These are phyloP conservation scores for Aplysina aerophoba DNA, from an alignment of 37 sponge, comb jelly and placozoan genomes.

Conservation along the genomic window DNA sequence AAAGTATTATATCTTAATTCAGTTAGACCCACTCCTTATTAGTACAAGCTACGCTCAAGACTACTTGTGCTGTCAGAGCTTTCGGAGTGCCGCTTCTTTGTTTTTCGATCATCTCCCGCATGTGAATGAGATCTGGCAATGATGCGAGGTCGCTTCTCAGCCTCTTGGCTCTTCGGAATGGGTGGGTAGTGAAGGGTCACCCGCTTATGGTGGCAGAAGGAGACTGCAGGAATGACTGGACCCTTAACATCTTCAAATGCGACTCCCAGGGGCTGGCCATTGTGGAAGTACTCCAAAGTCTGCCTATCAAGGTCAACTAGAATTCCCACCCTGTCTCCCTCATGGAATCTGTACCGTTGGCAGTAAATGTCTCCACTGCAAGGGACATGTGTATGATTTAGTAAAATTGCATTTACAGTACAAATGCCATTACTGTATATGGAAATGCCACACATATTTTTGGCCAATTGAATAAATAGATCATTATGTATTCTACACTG, in stretches of 20 bases:
- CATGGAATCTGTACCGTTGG: constrained; percentile 39
- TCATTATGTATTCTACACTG: too few species aligned
- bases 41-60: too few species aligned
- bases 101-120: not conserved
- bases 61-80: too few species aligned
- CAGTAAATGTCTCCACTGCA: constrained; percentile 15
- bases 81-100: too few species aligned
- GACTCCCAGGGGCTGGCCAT: constrained; percentile 39
- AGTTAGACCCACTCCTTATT: too few species aligned
- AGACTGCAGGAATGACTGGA: constrained; percentile 60
- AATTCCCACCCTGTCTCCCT: constrained; percentile 53
- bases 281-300: constrained; percentile 43
- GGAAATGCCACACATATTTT: too few species aligned
- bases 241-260: constrained; percentile 49
- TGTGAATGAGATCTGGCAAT: not conserved
- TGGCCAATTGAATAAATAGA: too few species aligned
- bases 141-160: not conserved
- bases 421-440: too few species aligned
- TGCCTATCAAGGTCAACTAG: constrained; percentile 48
- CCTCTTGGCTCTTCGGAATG: not conserved
- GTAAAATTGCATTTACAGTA: too few species aligned
- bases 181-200: constrained; percentile 52
- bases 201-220: constrained; percentile 54
- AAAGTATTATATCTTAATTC: too few species aligned
- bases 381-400: too few species aligned